A percentile compares a stretch with the other conserved stretches of the same genome.
These are phyloP conservation scores for Drosophila nigromelanica DNA, from an alignment of 1,140 invertebrate species.

Conservation along the genomic window DNA sequence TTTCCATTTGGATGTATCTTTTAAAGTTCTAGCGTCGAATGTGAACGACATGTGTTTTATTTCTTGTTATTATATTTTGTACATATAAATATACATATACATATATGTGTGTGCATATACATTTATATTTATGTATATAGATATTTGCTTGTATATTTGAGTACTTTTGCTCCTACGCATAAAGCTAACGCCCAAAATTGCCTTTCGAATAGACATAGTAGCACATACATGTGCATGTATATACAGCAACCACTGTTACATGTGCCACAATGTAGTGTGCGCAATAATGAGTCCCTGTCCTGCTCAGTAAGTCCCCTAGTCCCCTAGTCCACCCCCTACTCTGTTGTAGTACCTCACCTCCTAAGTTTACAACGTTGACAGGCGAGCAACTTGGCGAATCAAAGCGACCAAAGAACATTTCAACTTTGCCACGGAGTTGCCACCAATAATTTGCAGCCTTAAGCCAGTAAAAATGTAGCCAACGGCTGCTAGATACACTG, in stretches of 20 bases:
- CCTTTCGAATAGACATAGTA: slow-evolving; percentile 50
- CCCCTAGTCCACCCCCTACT: background rate
- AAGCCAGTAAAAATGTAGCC: too few species aligned
- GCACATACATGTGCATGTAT: background rate
- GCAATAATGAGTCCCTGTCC: slow-evolving; percentile 50
- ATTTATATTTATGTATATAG: slow-evolving; percentile 4
- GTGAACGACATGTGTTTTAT: slow-evolving; percentile 42
- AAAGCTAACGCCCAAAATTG: slow-evolving; percentile 40
- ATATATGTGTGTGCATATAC: too few species aligned
- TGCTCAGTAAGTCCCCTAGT: background rate
- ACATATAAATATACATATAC: background rate
- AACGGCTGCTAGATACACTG: background rate
- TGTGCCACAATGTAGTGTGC: slow-evolving; percentile 23
- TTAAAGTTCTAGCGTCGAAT: slow-evolving; percentile 20
- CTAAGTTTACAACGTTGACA: slow-evolving; percentile 65
- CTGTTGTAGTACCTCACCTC: background rate
- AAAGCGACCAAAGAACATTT: slow-evolving; percentile 13
- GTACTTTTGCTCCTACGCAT: background rate
- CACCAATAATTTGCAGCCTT: too few species aligned
- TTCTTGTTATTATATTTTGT: background rate
- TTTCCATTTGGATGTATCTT: slow-evolving; percentile 4
- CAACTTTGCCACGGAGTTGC: too few species aligned
- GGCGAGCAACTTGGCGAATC: slow-evolving; percentile 6
- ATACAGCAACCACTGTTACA: background rate
- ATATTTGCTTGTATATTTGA: background rate